phyloP scores from a whole-genome alignment of 2,113 vertebrate species.

The Atlantisia rogersi region DNA sequence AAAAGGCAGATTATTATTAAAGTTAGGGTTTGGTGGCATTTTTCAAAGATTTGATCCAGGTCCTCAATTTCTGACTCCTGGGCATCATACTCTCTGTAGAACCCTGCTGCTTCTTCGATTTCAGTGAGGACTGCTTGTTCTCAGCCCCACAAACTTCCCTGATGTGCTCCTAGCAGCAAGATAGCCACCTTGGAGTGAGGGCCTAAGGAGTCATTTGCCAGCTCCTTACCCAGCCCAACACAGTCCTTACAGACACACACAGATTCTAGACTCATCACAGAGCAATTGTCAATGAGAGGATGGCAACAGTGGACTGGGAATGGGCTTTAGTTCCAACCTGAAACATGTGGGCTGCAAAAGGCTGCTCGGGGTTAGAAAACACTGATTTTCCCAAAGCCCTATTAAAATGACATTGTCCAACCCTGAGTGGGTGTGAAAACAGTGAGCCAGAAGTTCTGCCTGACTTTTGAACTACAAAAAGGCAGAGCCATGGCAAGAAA shows the following conservation, averaged over 20 bases:
- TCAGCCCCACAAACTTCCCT: neutral
- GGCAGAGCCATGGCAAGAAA: neutral
- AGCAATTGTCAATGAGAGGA: neutral
- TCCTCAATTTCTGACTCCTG: neutral
- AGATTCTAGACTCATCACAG: neutral
- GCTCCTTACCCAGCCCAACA: neutral
- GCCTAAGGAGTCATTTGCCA: neutral
- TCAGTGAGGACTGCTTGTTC: neutral
- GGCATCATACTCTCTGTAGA: neutral
- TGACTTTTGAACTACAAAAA: neutral
- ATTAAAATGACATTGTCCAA: neutral
- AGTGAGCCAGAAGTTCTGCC: neutral
- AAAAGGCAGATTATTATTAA: neutral
- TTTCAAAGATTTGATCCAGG: neutral
- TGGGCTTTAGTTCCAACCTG: neutral
- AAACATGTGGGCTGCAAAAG: neutral
- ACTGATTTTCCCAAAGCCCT: neutral
- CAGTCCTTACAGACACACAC: rapidly evolving
- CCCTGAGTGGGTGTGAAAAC: neutral
- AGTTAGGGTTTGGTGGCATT: neutral
- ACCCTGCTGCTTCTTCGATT: neutral
- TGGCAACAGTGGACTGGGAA: neutral
- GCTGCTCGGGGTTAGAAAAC: neutral
- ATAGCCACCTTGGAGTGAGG: neutral
- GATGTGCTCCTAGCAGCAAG: neutral